Conservation (phyloP, 2,113 vertebrate species). For the Lontra canadensis region DNA sequence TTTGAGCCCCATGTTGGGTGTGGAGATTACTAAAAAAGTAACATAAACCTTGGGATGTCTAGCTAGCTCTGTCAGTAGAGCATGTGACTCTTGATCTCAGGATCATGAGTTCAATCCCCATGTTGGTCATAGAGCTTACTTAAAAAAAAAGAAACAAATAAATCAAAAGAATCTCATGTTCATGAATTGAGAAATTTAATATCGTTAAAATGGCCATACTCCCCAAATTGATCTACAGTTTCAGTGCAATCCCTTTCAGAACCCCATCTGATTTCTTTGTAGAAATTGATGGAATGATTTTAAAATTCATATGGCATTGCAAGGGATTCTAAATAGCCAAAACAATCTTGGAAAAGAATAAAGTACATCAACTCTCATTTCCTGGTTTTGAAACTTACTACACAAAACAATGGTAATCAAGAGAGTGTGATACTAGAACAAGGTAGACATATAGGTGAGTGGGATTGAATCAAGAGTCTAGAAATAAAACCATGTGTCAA, state of each 20-base stretch:
- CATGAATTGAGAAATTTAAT: not conserved
- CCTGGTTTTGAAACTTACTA: not conserved
- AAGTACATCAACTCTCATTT: not conserved
- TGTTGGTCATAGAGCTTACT: not conserved
- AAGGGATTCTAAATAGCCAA: not conserved
- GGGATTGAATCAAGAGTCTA: not conserved
- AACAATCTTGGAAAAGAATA: not conserved
- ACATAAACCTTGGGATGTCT: not conserved
- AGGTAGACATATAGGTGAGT: not conserved
- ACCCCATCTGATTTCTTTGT: not conserved
- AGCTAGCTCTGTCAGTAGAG: not conserved
- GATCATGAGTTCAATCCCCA: not conserved
- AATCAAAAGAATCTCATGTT: not conserved
- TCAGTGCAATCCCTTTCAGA: not conserved
- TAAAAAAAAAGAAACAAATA: not conserved
- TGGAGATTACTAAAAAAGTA: not conserved
- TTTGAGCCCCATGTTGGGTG: not conserved
- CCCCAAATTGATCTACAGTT: not conserved
- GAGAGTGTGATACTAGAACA: not conserved
- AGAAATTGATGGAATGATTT: not conserved
- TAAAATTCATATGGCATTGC: not conserved
- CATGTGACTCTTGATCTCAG: not conserved
- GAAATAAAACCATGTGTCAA: not conserved
- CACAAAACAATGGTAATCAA: not conserved
- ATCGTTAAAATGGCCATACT: not conserved